These are phyloP conservation scores for Drosophila takahashii DNA, from an alignment of 1,140 invertebrate species.

Conservation along the genomic window DNA sequence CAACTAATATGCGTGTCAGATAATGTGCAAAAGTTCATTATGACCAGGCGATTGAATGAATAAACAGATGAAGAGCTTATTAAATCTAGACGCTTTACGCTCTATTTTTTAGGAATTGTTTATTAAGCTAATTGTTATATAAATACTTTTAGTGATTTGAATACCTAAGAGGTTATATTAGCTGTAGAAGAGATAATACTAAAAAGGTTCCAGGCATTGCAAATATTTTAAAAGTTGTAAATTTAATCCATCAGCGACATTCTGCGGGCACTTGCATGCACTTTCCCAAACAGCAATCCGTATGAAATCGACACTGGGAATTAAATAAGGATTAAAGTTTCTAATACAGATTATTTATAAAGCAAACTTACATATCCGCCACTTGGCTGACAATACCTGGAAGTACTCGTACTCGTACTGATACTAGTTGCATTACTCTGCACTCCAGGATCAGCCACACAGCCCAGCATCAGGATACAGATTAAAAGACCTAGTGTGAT, in stretches of 20 bases:
- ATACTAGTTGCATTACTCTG: background rate
- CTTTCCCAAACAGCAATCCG: background rate
- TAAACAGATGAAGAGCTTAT: background rate
- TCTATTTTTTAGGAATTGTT: background rate
- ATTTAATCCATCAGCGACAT: too few species aligned
- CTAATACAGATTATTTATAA: background rate
- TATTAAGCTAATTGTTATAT: background rate
- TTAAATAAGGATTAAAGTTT: background rate
- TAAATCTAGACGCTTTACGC: background rate
- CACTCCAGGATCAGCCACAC: background rate
- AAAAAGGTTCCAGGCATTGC: too few species aligned
- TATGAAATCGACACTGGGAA: background rate
- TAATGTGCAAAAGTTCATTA: background rate
- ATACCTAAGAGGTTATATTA: too few species aligned
- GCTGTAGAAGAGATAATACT: too few species aligned
- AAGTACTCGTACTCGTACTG: background rate
- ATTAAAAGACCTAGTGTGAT: background rate
- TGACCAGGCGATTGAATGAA: background rate
- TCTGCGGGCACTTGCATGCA: slow-evolving; percentile 2
- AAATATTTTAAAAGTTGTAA: too few species aligned
- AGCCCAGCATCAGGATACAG: background rate
- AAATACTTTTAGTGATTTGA: background rate
- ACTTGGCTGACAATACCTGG: background rate
- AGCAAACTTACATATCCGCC: background rate
- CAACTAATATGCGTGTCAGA: background rate